Conservation (phyloP, 2,113 vertebrate genomes). For the Jacana jacana region DNA sequence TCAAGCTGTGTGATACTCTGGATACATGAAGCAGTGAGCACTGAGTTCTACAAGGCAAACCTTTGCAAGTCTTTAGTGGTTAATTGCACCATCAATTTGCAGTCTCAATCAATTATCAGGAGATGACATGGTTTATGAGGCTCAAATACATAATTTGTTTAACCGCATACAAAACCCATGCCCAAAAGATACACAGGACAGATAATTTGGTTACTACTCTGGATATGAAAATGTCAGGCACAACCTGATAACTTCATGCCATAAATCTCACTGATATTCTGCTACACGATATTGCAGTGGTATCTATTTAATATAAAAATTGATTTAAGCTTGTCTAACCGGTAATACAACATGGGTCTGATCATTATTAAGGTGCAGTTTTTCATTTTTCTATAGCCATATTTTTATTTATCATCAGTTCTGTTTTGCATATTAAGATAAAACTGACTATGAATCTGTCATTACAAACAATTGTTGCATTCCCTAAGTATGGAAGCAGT, state of each 20-base stretch:
- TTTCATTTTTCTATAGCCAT: background rate
- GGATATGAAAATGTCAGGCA: background rate
- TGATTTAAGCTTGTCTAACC: background rate
- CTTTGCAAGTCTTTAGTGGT: background rate
- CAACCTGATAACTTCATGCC: background rate
- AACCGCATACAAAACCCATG: background rate
- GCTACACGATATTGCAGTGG: background rate
- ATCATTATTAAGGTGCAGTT: background rate
- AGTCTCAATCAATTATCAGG: background rate
- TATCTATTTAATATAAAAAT: conserved; percentile 19
- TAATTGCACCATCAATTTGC: background rate
- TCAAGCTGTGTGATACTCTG: background rate
- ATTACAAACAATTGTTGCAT: background rate
- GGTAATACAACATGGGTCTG: background rate
- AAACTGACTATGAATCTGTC: background rate
- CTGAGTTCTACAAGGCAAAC: background rate
- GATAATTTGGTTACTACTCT: background rate
- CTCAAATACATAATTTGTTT: background rate
- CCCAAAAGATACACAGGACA: background rate
- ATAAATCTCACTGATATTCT: conserved; percentile 2
- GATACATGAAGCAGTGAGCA: background rate
- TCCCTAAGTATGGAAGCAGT: background rate
- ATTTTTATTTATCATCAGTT: background rate
- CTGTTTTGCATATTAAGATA: background rate
- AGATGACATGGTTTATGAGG: background rate